A percentile compares a stretch with the other conserved stretches of the same genome.
Evolutionary conservation across 1,140 invertebrate species (phyloP).

Genomic region (Pemphigus obesinymphae): DNA sequence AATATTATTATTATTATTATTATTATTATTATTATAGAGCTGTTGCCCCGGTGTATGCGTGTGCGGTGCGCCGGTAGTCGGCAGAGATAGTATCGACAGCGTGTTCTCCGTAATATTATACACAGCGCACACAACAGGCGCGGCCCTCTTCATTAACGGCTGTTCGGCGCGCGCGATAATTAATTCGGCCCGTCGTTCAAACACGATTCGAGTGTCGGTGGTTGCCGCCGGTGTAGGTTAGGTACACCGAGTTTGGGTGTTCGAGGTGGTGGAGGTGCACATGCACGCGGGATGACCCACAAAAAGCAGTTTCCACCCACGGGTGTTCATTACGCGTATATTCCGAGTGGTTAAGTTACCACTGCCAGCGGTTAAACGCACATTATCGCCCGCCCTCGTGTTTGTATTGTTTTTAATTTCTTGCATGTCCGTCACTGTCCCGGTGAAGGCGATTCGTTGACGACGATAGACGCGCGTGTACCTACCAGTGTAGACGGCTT

Average conservation of each 20-base stretch:
- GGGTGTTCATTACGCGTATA: constrained; percentile 1
- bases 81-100: not conserved
- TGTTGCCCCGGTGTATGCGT: not conserved
- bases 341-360: not conserved
- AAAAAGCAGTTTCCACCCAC: constrained; percentile 19
- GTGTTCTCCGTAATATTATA: not conserved
- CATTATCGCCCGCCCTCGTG: not conserved
- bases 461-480: not conserved
- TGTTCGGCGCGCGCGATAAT: not conserved
- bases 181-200: not conserved
- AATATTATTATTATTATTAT: not conserved
- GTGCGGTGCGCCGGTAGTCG: not conserved
- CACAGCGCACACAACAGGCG: not conserved
- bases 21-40: too few species aligned
- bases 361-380: too few species aligned
- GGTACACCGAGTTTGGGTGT: not conserved
- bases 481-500: too few species aligned
- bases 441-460: not conserved
- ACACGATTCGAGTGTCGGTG: not conserved
- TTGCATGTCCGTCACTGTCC: not conserved
- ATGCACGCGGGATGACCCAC: not conserved
- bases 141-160: too few species aligned
- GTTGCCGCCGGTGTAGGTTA: not conserved
- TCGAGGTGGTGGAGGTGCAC: not conserved
- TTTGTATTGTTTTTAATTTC: constrained; percentile 4